These are phyloP conservation scores for Aphis gossypii DNA, from an alignment of 1,140 invertebrate species.

Conservation along the genomic window DNA sequence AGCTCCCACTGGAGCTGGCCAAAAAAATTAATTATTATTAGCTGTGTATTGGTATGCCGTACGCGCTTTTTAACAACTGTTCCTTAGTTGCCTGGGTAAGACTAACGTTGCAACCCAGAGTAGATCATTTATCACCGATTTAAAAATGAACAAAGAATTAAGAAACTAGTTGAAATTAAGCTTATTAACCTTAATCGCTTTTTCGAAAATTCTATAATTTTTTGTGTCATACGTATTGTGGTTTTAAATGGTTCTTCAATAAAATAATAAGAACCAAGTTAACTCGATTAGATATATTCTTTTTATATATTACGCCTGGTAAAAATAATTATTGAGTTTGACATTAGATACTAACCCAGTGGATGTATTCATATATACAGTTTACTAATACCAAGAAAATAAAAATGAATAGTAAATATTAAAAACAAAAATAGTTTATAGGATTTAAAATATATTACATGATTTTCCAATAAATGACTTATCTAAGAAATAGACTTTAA, in stretches of 20 bases:
- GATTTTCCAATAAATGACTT: background rate
- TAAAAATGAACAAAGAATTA: background rate
- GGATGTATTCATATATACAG: no score
- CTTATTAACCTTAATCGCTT: background rate
- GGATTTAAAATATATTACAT: background rate
- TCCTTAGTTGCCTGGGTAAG: background rate
- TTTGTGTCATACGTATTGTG: background rate
- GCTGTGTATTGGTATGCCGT: constrained; percentile 39
- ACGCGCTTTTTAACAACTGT: constrained; percentile 39
- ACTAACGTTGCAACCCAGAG: background rate
- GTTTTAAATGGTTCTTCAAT: background rate
- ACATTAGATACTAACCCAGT: background rate
- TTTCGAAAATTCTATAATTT: background rate
- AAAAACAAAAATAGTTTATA: background rate
- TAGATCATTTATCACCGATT: constrained; percentile 31
- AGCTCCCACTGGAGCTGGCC: background rate
- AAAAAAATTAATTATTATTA: constrained; percentile 56
- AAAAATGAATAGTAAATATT: background rate
- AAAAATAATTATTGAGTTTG: background rate
- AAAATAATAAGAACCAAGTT: background rate
- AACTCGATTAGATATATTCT: background rate
- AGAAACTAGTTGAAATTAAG: background rate
- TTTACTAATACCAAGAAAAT: background rate
- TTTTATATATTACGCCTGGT: background rate
- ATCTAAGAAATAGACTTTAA: background rate